Evolutionary conservation across 1,140 invertebrate genomes (phyloP), one percentile per base, ranked within the genome.

Genomic region (Gyrodactylus salaris): DNA sequence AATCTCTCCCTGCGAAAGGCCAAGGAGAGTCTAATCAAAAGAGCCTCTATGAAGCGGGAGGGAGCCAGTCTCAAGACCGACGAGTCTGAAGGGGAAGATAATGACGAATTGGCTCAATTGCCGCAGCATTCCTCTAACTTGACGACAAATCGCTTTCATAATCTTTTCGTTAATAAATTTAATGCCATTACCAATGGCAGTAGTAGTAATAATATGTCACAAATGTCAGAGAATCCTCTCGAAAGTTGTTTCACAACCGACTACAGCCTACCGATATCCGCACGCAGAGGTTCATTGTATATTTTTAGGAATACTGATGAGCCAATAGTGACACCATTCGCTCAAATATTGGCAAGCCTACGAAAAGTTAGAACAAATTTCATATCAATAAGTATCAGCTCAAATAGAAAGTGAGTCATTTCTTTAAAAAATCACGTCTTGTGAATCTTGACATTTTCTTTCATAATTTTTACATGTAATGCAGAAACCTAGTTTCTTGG

Each of bases 241-340:
- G 34, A 54, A 16, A 16, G 7, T 7, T 16, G n/a, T 54, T 54
- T 54, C 34, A 54, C 7, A 16, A 7, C 7, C 7, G 34, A 54
- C n/a, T 54, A 16, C 7, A 54, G n/a, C n/a, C n/a, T 54, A 54
- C 34, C 34, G 7, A n/a, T 54, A 16, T 54, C 7, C n/a, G 25
- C 25, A 25, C 68, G 26, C 2, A 7, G 72, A 23, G 72, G 72
- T 24, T 73, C 72, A 69, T 69, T 73, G 72, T 73, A 73, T 69
- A 74, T 73, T 73, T 73, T 73, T 69, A 73, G 72, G 72, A 54
- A 73, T 23, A 23, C 72, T 69, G 72, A 73, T 69, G 72, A 73
- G 21, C 22, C 26, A 1, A 73, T 73, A 1, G 26, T 73, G 1
- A 73, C 72, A 1, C 72, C 72, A 26, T 73, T 73, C 26, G 72